Conservation (phyloP, 2,888 invertebrate genomes). For the Steinernema carpocapsae region DNA sequence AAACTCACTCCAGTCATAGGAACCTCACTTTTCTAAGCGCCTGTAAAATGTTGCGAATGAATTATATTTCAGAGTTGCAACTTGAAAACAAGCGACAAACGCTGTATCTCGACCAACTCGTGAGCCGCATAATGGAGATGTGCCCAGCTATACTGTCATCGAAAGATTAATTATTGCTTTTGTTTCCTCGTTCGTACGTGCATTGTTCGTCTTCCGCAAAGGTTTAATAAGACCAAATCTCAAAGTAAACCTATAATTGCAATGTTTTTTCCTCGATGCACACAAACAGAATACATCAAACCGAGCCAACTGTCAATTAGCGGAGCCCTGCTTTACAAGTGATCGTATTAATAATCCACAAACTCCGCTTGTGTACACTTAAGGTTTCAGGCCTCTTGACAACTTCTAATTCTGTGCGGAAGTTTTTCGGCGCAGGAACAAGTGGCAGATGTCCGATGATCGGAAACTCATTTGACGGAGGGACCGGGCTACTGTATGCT, state of each 20-base stretch:
- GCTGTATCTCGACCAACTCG: slow-evolving; percentile 20
- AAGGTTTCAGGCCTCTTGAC: neutral
- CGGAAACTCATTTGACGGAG: slow-evolving; percentile 25
- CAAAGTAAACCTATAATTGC: neutral
- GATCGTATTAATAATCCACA: too few relatives aligned
- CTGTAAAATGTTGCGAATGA: too few relatives aligned
- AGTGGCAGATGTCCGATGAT: slow-evolving; percentile 1
- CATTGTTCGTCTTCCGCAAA: neutral
- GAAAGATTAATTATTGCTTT: neutral
- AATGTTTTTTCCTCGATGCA: too few relatives aligned
- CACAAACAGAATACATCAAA: too few relatives aligned
- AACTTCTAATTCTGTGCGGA: neutral
- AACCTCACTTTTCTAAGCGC: too few relatives aligned
- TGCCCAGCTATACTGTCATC: slow-evolving; percentile 19
- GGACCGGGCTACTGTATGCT: neutral
- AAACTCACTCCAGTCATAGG: too few relatives aligned
- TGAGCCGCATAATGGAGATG: slow-evolving; percentile 30
- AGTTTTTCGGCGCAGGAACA: slow-evolving; percentile 10
- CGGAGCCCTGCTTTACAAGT: too few relatives aligned
- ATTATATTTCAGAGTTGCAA: neutral
- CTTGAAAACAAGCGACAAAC: slow-evolving; percentile 22
- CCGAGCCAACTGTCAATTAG: too few relatives aligned
- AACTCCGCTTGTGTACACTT: neutral
- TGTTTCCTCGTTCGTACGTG: neutral
- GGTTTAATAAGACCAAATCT: neutral